A percentile compares a stretch with the other conserved stretches of the same genome.
Conservation (phyloP, 2,797 vertebrate genomes). For the Cynopterus sphinx region DNA sequence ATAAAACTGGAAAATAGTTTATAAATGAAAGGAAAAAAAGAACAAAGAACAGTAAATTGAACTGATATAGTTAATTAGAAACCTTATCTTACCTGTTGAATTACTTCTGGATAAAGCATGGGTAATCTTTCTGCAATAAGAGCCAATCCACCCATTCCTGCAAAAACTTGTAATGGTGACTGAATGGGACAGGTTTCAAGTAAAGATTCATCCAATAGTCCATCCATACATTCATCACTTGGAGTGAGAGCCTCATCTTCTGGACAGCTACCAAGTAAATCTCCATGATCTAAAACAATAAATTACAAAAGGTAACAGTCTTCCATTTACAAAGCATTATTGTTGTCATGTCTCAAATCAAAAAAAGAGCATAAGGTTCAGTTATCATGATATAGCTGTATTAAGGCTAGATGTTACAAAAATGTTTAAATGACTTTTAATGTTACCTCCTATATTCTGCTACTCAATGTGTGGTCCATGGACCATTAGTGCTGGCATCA, state of each 20-base stretch:
- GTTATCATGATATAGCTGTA: background rate
- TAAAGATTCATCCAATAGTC: constrained; percentile 93
- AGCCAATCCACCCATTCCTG: constrained; percentile 98
- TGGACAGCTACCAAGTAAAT: constrained; percentile 93
- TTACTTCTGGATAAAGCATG: constrained; percentile 98
- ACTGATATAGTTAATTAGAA: background rate
- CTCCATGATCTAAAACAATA: constrained; percentile 90
- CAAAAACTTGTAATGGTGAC: constrained; percentile 98
- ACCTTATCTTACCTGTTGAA: constrained; percentile 93
- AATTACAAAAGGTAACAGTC: background rate
- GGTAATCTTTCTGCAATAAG: constrained; percentile 98
- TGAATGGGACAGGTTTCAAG: constrained; percentile 97
- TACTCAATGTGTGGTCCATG: background rate
- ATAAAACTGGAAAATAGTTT: background rate
- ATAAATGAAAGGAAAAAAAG: background rate
- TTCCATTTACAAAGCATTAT: background rate
- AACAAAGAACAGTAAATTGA: background rate
- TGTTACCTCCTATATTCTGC: background rate
- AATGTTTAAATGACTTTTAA: background rate
- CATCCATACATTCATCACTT: constrained; percentile 94
- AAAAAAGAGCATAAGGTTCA: background rate
- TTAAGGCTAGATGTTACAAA: background rate
- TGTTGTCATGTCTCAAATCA: background rate
- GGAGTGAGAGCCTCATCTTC: constrained; percentile 95
- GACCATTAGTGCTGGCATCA: background rate